Conservation (phyloP, 2,113 vertebrate species). For the Neodon shergylaensis region DNA sequence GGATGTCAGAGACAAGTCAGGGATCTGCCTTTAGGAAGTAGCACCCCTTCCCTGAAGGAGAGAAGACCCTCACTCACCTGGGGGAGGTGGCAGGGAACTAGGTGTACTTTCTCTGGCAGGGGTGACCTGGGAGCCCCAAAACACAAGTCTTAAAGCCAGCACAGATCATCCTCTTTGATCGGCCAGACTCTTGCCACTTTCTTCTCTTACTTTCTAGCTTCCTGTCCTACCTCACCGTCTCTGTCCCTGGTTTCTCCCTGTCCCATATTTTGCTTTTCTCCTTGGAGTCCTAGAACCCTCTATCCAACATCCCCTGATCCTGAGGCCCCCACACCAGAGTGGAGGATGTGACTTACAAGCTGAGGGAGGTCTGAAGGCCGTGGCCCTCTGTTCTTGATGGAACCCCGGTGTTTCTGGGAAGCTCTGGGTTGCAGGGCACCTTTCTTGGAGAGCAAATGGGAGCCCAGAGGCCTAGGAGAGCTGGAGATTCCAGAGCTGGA, state of each 20-base stretch:
- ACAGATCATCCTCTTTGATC: neutral
- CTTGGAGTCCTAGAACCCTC: neutral
- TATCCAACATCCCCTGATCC: too few relatives aligned
- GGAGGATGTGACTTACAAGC: constrained; percentile 46
- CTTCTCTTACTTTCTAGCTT: neutral
- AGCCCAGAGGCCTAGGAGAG: constrained; percentile 38
- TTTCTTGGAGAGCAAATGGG: constrained; percentile 63
- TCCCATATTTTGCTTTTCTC: neutral
- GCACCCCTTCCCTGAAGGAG: neutral
- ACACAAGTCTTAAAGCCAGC: neutral
- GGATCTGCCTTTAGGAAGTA: neutral
- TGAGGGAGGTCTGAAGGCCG: neutral
- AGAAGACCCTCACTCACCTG: constrained; percentile 78
- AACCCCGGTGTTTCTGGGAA: constrained; percentile 41
- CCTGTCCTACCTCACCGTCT: neutral
- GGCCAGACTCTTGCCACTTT: neutral
- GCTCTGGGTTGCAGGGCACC: fast-evolving
- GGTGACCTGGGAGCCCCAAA: constrained; percentile 72
- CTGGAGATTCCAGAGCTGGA: neutral
- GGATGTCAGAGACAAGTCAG: neutral
- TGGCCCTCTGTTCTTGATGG: neutral
- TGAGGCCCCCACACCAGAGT: neutral
- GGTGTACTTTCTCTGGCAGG: constrained; percentile 25
- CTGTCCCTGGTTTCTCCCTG: too few relatives aligned
- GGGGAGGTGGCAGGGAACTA: neutral